These are phyloP conservation scores for Nymphalis urticae DNA, from an alignment of 2,888 invertebrate genomes.

Conservation along the genomic window DNA sequence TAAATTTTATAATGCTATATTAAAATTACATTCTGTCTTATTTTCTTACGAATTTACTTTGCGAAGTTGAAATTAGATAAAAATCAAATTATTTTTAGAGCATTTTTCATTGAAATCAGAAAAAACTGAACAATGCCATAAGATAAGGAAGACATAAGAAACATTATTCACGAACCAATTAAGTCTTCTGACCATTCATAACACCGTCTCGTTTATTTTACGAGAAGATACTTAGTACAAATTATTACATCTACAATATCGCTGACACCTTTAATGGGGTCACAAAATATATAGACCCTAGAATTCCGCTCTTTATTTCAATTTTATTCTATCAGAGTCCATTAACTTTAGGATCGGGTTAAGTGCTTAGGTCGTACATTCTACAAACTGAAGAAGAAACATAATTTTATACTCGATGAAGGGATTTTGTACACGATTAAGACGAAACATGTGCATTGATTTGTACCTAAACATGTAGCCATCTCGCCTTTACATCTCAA, in stretches of 20 bases:
- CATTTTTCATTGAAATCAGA: too few species aligned
- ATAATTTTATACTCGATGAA: background rate
- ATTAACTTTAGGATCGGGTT: conserved; percentile 29
- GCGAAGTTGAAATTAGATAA: too few species aligned
- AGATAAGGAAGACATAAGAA: too few species aligned
- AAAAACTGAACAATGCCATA: too few species aligned
- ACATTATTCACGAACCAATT: too few species aligned
- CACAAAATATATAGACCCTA: conserved; percentile 13
- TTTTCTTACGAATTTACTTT: too few species aligned
- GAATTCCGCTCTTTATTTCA: conserved; percentile 21
- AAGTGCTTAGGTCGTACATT: conserved; percentile 9
- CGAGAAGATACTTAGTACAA: background rate
- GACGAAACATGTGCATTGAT: background rate
- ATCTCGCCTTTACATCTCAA: too few species aligned
- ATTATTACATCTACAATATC: background rate
- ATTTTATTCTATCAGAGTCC: conserved; percentile 27
- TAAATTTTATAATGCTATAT: too few species aligned
- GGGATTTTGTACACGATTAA: background rate
- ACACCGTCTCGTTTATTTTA: conserved; percentile 1
- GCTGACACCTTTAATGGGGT: conserved; percentile 20
- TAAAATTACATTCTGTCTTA: too few species aligned
- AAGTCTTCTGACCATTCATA: background rate
- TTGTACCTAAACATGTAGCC: too few species aligned
- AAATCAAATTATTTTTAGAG: too few species aligned
- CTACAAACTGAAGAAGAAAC: background rate